Conservation (phyloP, 2,113 vertebrate genomes). For the Progne subis region DNA sequence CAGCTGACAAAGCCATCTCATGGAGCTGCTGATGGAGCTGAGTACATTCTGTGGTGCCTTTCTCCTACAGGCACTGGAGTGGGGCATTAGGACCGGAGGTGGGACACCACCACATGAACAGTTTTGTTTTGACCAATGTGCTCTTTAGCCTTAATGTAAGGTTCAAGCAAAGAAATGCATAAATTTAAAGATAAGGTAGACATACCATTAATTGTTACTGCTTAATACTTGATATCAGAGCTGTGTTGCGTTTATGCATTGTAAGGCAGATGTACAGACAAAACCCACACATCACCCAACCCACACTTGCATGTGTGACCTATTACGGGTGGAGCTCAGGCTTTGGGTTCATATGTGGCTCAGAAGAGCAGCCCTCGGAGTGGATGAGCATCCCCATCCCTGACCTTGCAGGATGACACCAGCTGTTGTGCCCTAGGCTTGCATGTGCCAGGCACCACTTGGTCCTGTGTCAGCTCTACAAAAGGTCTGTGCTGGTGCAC, state of each 20-base stretch:
- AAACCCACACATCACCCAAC: neutral
- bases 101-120: neutral
- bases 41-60: conserved; percentile 45
- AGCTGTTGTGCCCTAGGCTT: neutral
- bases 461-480: neutral
- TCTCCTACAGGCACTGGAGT: conserved; percentile 24
- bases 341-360: neutral
- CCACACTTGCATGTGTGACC: neutral
- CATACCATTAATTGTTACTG: neutral
- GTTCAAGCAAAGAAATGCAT: conserved; percentile 43
- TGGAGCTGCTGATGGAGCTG: conserved; percentile 33
- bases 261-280: conserved; percentile 24
- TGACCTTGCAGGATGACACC: neutral
- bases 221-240: neutral
- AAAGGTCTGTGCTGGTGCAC: neutral
- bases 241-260: neutral
- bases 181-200: neutral
- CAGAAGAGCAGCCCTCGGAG: neutral
- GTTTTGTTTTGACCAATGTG: conserved; percentile 36
- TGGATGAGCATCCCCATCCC: neutral
- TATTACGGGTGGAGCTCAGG: neutral
- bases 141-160: conserved; percentile 68
- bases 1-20: conserved; percentile 4
- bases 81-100: conserved; percentile 22
- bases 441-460: neutral